Base-by-base conservation (phyloP, 1,140 invertebrate genomes). In the Bombus confusus region DNA sequence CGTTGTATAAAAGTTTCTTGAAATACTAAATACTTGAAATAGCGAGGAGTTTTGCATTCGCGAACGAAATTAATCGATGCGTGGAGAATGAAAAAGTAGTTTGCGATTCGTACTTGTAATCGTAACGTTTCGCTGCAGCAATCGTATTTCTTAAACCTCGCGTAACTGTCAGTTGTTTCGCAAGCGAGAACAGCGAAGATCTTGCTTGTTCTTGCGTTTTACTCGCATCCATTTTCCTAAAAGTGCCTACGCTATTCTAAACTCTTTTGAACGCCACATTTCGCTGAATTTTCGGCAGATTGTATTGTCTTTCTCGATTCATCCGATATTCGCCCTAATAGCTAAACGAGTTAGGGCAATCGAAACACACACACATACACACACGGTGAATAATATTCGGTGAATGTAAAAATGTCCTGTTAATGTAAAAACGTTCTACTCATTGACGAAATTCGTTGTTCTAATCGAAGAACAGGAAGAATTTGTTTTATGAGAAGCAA, bases 241-340 rank as follows among this genome's bases (percentile, higher is more conserved):
- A 95, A 95, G 94, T 95, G 94, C 94, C 94, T 95, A 95, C 89
- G 94, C 94, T 94, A 77, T 93, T 91, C 91, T 89, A 91, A 85
- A 87, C 85, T 88, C 71, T 88, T 91, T 92, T 88, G 34, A 52
- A 87, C 71, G 87, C 80, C 47, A 52, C 69, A 25, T 83, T 89
- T 87, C 72, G 75, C 86, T 88, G 39, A 85, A 83, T 75, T 91
- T 91, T 87, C 75, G 80, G 76, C 77, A 89, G 34, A 77, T 66
- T 22, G n/a, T 86, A 86, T 87, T 69, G 72, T 77, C 41, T 86
- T 72, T 41, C 83, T 86, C 43, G 43, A 91, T 87, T 91, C 59
- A 71, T 79, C 75, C 73, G 74, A 83, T 59, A 82, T 75, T 41
- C 78, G 79, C 74, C 52, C 59, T 76, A n/a, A n/a, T 62, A 77